Evolutionary conservation across 1,140 invertebrate genomes (phyloP), one percentile per base, ranked within the genome.

Genomic region (Neodiprion pinetum): DNA sequence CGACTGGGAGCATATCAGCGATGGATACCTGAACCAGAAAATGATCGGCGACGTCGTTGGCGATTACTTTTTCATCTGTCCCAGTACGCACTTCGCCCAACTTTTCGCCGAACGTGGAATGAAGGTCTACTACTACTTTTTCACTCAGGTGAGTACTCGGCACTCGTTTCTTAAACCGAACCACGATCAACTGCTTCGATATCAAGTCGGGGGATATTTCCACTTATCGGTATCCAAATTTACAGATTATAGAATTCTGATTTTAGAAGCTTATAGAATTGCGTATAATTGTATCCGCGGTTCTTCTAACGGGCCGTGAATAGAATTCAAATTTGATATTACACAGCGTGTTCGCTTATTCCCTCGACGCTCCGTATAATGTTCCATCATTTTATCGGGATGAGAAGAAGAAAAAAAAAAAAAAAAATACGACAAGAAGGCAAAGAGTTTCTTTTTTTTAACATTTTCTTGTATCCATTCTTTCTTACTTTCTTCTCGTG

Each of bases 11-110:
- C 91, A 95, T 72, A 91, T 94, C 8, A 93, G 94, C 48, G 93
- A 98, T 80, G 93, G 93, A 7, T 94, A 92, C 80, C 87, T 94
- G 79, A 96, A 97, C 81, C 93, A 96, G 81, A 94, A 95, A 84
- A 93, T 95, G 89, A 92, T 98, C 48, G 95, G 94, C 17, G 95
- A 96, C 78, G 93, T 97, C 1, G 96, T 97, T 0, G 96, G 95
- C 3, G 97, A 98, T 89, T 96, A 96, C 82, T 97, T 96, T 89
- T 98, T 98, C 87, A 95, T 97, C 14, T 98, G 97, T 87, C 95
- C 95, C 9, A 95, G 96, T 21, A 96, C 97, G 82, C 92, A 95
- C 76, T 97, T 97, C 82, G 96, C 96, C 8, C 92, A 96, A 87
- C 89, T 94, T 10, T 94, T 96, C 77, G 93, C 96, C 4, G 93